A percentile compares a stretch with the other conserved stretches of the same genome.
These are phyloP conservation scores for Oxyruncus cristatus DNA, from an alignment of 2,113 vertebrate genomes.

Conservation along the genomic window DNA sequence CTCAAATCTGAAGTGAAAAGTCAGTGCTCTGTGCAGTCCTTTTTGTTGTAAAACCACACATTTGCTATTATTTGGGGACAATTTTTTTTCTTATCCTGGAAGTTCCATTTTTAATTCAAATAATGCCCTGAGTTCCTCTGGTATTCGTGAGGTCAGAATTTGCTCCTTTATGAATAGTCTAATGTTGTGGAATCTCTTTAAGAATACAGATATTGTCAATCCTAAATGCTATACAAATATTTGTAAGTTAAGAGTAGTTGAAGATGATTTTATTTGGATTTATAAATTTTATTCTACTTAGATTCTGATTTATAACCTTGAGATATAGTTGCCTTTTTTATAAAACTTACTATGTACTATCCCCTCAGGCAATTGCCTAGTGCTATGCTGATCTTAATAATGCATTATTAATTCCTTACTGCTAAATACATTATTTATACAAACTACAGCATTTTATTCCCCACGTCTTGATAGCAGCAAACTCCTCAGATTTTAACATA, in stretches of 20 bases:
- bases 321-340: not conserved
- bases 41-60: not conserved
- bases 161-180: not conserved
- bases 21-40: not conserved
- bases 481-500: not conserved
- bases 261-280: not conserved
- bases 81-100: not conserved
- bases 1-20: not conserved
- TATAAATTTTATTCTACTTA: not conserved
- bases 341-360: not conserved
- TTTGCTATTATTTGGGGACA: not conserved
- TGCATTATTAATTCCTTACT: conserved; percentile 14
- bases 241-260: not conserved
- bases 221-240: not conserved
- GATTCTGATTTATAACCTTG: not conserved
- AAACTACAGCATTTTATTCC: not conserved
- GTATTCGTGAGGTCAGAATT: not conserved
- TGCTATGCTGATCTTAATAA: not conserved
- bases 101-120: not conserved
- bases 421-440: conserved; percentile 27
- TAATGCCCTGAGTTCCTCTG: not conserved
- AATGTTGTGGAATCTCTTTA: not conserved
- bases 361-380: not conserved
- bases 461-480: not conserved
- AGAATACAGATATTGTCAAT: not conserved